These are phyloP conservation scores for Theonella swinhoei DNA, from an alignment of 37 sponge, comb jelly and placozoan genomes.

Conservation along the genomic window DNA sequence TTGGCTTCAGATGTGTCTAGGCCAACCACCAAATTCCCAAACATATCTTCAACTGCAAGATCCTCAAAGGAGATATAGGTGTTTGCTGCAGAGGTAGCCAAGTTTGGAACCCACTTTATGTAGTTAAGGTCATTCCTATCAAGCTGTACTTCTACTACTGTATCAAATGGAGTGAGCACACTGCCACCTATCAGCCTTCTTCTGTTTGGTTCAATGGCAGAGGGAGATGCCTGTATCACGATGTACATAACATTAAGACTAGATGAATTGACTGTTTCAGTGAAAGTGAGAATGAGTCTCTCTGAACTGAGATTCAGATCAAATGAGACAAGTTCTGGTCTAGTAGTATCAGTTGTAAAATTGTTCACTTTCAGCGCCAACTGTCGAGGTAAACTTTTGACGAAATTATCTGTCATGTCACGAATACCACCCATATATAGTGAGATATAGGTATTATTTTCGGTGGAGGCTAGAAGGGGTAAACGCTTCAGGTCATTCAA, in stretches of 20 bases:
- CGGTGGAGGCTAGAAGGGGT: constrained; percentile 52
- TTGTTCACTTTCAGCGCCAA: constrained; percentile 40
- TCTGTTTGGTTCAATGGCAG: not conserved
- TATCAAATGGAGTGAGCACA: constrained; percentile 53
- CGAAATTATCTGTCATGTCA: constrained; percentile 72
- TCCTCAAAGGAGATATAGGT: constrained; percentile 67
- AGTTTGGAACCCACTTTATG: constrained; percentile 72
- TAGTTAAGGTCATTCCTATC: constrained; percentile 79
- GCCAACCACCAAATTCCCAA: constrained; percentile 54
- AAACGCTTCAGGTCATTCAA: constrained; percentile 84
- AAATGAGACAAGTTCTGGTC: constrained; percentile 59
- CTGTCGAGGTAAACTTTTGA: constrained; percentile 27
- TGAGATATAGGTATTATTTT: constrained; percentile 60
- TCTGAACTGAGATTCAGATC: constrained; percentile 81
- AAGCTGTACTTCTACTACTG: constrained; percentile 66
- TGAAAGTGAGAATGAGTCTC: constrained; percentile 73
- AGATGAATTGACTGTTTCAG: constrained; percentile 80
- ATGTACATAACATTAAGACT: constrained; percentile 49
- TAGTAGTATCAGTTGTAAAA: constrained; percentile 41
- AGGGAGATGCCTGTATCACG: constrained; percentile 13
- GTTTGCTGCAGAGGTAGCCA: constrained; percentile 56
- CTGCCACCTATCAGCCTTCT: constrained; percentile 62
- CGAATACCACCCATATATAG: constrained; percentile 44
- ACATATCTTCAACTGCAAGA: constrained; percentile 75
- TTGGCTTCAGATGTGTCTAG: constrained; percentile 41